These are phyloP conservation scores for Meloidogyne exigua DNA, from an alignment of 1,140 invertebrate genomes.

Conservation along the genomic window DNA sequence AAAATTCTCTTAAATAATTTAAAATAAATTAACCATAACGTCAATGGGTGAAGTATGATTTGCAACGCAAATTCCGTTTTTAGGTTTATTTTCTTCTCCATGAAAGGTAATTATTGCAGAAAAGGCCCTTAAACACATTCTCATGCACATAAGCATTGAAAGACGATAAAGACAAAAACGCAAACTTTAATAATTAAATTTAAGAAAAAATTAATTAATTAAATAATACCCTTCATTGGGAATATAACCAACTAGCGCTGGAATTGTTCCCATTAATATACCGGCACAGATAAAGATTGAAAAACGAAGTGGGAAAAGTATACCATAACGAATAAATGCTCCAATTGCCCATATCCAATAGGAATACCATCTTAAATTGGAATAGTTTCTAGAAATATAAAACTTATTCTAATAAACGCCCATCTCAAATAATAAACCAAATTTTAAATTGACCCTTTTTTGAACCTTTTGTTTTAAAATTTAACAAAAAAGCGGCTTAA, in stretches of 20 bases:
- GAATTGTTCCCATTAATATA: conserved; percentile 35
- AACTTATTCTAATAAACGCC: neutral
- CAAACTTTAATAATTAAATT: conserved; percentile 60
- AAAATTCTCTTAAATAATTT: neutral
- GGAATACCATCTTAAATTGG: neutral
- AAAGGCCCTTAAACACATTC: conserved; percentile 52
- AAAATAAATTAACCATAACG: neutral
- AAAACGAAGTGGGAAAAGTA: conserved; percentile 54
- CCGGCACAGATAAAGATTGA: conserved; percentile 51
- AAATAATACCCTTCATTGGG: conserved; percentile 43
- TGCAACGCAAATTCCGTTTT: conserved; percentile 81
- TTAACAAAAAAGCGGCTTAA: neutral
- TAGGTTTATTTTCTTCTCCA: conserved; percentile 48
- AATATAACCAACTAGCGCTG: conserved; percentile 51
- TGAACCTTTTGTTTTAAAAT: neutral
- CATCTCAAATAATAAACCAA: too few relatives aligned
- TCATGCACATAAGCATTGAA: conserved; percentile 76
- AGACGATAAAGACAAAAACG: conserved; percentile 77
- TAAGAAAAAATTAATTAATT: too few relatives aligned
- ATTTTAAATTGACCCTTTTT: too few relatives aligned
- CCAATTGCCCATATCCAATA: neutral
- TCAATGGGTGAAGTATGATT: conserved; percentile 82
- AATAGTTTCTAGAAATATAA: neutral
- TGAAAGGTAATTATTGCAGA: conserved; percentile 56
- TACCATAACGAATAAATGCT: neutral